Evolutionary conservation across 2,797 vertebrate genomes (phyloP).

Genomic region (Tragopan temminckii): DNA sequence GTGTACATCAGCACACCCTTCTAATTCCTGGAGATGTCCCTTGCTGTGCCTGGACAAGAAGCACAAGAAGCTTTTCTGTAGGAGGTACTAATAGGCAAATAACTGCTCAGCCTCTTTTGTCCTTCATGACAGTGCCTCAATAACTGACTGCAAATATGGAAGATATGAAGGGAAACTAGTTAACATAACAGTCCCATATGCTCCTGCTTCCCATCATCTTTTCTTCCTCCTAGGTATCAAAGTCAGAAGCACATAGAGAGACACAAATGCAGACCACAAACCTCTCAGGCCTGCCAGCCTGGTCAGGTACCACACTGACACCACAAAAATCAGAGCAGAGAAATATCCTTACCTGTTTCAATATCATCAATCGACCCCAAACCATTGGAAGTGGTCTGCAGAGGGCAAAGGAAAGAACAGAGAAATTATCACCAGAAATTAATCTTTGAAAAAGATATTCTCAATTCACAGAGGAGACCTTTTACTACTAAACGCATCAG

Average conservation of each 20-base stretch:
- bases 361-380: slow-evolving; percentile 89
- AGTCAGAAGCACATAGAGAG: background rate
- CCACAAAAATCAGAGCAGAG: background rate
- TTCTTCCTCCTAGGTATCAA: background rate
- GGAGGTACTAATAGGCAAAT: background rate
- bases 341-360: slow-evolving; percentile 85
- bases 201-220: background rate
- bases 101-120: background rate
- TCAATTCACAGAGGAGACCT: background rate
- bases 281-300: background rate
- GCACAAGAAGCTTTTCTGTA: background rate
- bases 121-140: background rate
- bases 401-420: background rate
- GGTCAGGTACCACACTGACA: background rate
- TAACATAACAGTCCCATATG: background rate
- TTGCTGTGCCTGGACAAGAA: background rate
- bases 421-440: slow-evolving; percentile 9
- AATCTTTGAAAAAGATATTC: background rate
- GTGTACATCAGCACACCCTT: background rate
- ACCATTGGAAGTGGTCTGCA: slow-evolving; percentile 85
- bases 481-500: background rate
- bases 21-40: rapidly evolving
- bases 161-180: background rate
- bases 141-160: background rate
- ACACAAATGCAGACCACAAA: background rate